Evolutionary conservation across 2,888 invertebrate species (phyloP).

Genomic region (Sturmia bella): DNA sequence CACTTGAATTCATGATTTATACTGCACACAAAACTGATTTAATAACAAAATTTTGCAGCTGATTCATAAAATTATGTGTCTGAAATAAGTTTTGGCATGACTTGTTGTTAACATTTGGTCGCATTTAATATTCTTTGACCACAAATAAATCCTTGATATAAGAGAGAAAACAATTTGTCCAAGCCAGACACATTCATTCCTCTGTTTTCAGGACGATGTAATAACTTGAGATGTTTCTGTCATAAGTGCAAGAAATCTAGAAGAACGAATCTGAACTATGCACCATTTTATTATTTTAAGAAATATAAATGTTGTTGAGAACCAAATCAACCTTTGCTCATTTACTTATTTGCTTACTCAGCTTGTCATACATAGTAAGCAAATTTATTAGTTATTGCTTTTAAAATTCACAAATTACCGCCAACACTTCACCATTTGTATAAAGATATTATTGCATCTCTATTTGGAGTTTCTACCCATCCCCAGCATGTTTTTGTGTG

Average conservation of each 20-base stretch:
- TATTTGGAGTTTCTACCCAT: slow-evolving; percentile 19
- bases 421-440: slow-evolving; percentile 61
- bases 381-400: slow-evolving; percentile 46
- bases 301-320: not conserved
- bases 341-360: slow-evolving; percentile 10
- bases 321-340: slow-evolving; percentile 5
- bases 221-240: not conserved
- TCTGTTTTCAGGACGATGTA: not conserved
- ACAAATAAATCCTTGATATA: slow-evolving; percentile 18
- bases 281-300: slow-evolving; percentile 26
- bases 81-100: slow-evolving; percentile 33
- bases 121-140: slow-evolving; percentile 36
- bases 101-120: slow-evolving; percentile 35
- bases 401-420: slow-evolving; percentile 63
- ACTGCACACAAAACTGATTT: slow-evolving; percentile 31
- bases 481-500: slow-evolving; percentile 19
- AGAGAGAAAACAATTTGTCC: slow-evolving; percentile 38
- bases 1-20: slow-evolving; percentile 23
- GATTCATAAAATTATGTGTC: slow-evolving; percentile 45
- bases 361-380: not conserved
- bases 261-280: slow-evolving; percentile 28
- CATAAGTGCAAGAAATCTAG: slow-evolving; percentile 8
- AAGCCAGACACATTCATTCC: slow-evolving; percentile 9
- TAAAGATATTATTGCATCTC: slow-evolving; percentile 53
- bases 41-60: slow-evolving; percentile 32